These are phyloP conservation scores for Sepioteuthis lessoniana DNA, from an alignment of 2,888 invertebrate genomes.

Conservation along the genomic window DNA sequence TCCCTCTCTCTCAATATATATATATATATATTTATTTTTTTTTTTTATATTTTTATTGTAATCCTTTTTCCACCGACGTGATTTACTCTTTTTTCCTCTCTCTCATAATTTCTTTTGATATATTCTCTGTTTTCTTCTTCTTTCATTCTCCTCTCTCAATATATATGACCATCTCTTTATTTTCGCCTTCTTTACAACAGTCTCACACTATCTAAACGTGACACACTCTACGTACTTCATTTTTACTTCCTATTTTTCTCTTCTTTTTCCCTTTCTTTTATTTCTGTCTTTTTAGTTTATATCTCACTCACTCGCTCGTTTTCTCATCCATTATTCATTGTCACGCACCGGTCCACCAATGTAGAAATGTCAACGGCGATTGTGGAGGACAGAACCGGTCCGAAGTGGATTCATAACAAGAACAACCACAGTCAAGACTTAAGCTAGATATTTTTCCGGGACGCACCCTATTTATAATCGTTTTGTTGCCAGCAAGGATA, in stretches of 20 bases:
- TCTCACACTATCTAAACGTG: too few relatives aligned
- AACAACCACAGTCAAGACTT: neutral
- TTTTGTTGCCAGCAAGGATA: neutral
- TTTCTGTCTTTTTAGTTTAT: neutral
- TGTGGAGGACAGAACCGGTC: neutral
- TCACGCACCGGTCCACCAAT: neutral
- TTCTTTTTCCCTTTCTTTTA: neutral
- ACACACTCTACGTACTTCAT: too few relatives aligned
- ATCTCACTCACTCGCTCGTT: neutral
- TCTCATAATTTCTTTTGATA: neutral
- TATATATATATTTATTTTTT: too few relatives aligned
- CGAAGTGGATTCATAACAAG: neutral
- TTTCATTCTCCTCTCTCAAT: too few relatives aligned
- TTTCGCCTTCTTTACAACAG: too few relatives aligned
- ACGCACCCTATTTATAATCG: neutral
- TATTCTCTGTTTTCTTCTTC: neutral
- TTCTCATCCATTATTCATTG: conserved; percentile 33
- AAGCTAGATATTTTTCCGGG: neutral
- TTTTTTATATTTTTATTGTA: too few relatives aligned
- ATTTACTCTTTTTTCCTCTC: neutral
- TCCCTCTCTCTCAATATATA: too few relatives aligned
- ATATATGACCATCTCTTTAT: too few relatives aligned
- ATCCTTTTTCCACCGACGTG: too few relatives aligned
- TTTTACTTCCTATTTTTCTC: neutral
- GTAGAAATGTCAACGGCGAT: neutral